Conservation (phyloP, 30 jellyfish, hydroid and myxozoan genomes). For the Hydra vulgaris region DNA sequence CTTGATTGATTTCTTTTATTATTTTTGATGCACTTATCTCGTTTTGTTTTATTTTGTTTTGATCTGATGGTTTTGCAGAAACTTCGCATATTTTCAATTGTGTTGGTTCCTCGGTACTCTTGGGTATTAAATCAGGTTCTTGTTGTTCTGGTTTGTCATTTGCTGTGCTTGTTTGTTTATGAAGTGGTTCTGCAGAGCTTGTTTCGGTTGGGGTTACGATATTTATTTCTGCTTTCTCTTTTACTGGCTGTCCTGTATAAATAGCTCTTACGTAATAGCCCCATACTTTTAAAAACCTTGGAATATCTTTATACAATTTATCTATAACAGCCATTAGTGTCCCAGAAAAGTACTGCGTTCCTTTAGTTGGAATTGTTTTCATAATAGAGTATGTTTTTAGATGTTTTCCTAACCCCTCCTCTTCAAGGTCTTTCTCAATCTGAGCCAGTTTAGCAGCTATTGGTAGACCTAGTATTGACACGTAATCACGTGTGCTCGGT, state of each 20-base stretch:
- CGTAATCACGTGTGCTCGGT: background rate
- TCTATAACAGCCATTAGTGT: background rate
- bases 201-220: background rate
- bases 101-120: too few relatives aligned
- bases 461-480: background rate
- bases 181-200: too few relatives aligned
- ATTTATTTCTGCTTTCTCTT: background rate
- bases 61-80: too few relatives aligned
- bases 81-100: too few relatives aligned
- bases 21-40: too few relatives aligned
- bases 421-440: background rate
- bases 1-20: too few relatives aligned
- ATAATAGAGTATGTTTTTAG: background rate
- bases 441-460: background rate
- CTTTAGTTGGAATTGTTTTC: background rate
- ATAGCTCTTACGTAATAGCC: background rate
- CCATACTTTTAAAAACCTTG: too few relatives aligned
- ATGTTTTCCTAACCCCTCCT: background rate
- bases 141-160: too few relatives aligned
- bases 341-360: background rate
- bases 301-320: too few relatives aligned
- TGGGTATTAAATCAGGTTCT: too few relatives aligned
- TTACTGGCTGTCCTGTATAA: background rate
- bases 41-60: too few relatives aligned
- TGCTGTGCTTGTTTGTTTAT: too few relatives aligned